Evolutionary conservation across 2,113 vertebrate species (phyloP), one percentile per base, ranked within the genome.

Genomic region (Hippocampus zosterae): DNA sequence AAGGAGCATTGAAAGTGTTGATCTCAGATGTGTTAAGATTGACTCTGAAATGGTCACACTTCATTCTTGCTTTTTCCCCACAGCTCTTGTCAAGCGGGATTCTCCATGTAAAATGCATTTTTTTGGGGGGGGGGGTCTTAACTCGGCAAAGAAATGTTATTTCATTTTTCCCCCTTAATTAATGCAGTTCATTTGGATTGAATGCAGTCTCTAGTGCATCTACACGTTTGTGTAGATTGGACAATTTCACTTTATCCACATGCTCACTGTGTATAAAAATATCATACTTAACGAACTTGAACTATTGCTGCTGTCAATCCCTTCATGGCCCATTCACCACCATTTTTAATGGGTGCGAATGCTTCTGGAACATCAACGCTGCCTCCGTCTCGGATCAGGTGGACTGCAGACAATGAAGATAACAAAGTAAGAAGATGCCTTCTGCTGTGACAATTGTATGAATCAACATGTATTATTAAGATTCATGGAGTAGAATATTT

Each of bases 371-470:
- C 77, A 71, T 82, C 15, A 60, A 59, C 69, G 62, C 81, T 79
- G 75, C 73, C 69, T 76, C 85, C 46, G 56, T 42, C 72, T 76
- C 67, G 63, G 13, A 63, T 65, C 60, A 69, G 68, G 78, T 79
- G 67, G 56, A 75, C 74, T 74, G 75, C 85, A 81, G 82, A 77
- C 57, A 68, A 75, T 70, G 69, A 77, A 55, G 42, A 68, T 71
- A 40, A 67, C 76, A 74, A 75, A 87, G 77, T 84, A 75, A 87
- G 82, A 71, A 78, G 83, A 91, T 91, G 89, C 90, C 90, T 92
- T 91, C 86, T 91, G 90, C 90, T 90, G 87, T 90, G 88, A 91
- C 89, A 88, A 91, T 88, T 87, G 76, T 87, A 86, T 87, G 71
- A 86, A 88, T 87, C 88, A 82, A 79, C 69, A 74, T 84, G 75